These are phyloP conservation scores for Brachystomella parvula DNA, from an alignment of 1,140 invertebrate genomes.

Conservation along the genomic window DNA sequence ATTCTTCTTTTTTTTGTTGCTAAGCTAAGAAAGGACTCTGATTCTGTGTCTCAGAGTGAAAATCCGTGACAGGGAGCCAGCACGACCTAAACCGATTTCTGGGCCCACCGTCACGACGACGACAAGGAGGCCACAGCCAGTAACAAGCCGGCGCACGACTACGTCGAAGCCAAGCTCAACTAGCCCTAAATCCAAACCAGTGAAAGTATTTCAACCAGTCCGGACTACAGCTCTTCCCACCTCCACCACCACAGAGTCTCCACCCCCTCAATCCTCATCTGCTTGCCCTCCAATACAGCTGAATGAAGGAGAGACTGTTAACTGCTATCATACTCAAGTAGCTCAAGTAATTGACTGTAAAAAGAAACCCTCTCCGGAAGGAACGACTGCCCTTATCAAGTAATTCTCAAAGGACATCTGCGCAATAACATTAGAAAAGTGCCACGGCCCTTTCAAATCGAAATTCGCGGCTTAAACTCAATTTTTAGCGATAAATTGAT, in stretches of 20 bases:
- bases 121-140: neutral
- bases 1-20: neutral
- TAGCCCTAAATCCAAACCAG: neutral
- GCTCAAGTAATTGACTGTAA: slow-evolving; percentile 13
- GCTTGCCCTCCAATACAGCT: slow-evolving; percentile 15
- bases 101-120: neutral
- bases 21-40: neutral
- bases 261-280: neutral
- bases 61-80: neutral
- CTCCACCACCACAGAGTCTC: neutral
- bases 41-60: neutral
- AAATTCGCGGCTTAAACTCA: neutral
- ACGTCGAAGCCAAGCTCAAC: neutral
- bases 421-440: slow-evolving; percentile 8
- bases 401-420: slow-evolving; percentile 5
- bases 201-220: neutral
- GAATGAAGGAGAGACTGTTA: slow-evolving; percentile 10
- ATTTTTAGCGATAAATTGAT: neutral
- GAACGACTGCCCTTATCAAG: slow-evolving; percentile 10
- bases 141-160: slow-evolving; percentile 1
- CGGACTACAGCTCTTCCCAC: neutral
- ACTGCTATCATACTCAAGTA: neutral
- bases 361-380: slow-evolving; percentile 8
- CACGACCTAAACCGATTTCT: neutral
- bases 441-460: neutral